Conservation (phyloP, 2,113 vertebrate species). For the Geococcyx californianus region DNA sequence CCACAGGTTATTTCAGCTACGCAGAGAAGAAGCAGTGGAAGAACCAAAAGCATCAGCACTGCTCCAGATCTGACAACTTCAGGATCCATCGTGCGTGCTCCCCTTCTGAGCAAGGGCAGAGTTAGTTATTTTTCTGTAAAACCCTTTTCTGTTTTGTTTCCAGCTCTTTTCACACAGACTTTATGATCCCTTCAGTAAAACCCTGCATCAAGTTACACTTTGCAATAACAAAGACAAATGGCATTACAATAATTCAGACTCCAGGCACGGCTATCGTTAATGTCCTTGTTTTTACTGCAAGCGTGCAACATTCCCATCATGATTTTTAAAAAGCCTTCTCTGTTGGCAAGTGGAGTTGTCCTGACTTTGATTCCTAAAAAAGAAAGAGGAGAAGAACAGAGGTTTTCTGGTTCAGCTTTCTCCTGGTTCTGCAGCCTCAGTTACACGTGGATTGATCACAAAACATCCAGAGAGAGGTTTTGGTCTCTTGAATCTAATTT, state of each 20-base stretch:
- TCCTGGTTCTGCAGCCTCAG: not conserved
- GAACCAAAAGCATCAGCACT: not conserved
- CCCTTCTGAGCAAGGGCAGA: not conserved
- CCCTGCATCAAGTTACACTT: not conserved
- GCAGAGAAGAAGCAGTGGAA: not conserved
- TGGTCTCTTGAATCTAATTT: not conserved
- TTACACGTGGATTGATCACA: not conserved
- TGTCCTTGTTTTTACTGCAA: not conserved
- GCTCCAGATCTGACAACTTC: not conserved
- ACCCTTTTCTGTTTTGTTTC: not conserved
- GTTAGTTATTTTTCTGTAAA: not conserved
- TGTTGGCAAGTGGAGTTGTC: not conserved
- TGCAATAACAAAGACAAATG: conserved; percentile 25
- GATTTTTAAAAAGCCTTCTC: not conserved
- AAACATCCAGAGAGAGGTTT: not conserved
- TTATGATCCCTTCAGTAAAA: conserved; percentile 21
- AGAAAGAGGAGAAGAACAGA: not conserved
- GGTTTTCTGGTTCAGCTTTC: not conserved
- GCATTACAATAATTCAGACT: conserved; percentile 8
- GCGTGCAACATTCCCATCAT: not conserved
- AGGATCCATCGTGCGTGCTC: not conserved
- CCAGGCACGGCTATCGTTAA: not conserved
- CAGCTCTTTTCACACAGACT: not conserved
- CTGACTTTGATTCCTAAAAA: not conserved
- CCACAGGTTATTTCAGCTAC: not conserved